These are phyloP conservation scores for Sycophaga agraensis DNA, from an alignment of 1,140 invertebrate genomes.

Conservation along the genomic window DNA sequence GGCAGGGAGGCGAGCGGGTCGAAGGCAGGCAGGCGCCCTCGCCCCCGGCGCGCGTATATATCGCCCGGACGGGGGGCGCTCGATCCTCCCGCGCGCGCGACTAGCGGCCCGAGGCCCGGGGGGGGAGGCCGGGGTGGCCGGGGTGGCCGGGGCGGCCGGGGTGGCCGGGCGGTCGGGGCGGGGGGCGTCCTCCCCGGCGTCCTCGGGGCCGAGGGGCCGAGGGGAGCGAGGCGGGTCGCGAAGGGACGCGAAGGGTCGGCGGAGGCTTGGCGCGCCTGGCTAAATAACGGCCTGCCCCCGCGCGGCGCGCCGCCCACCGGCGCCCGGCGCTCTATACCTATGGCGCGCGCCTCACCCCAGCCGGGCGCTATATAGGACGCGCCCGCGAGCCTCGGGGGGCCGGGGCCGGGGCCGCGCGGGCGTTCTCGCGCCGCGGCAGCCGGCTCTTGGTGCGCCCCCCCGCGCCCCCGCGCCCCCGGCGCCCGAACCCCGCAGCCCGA, in stretches of 20 bases:
- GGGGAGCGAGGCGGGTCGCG: conserved; percentile 32
- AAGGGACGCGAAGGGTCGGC: conserved; percentile 45
- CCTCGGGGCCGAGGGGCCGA: conserved; percentile 12
- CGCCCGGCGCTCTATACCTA: conserved; percentile 23
- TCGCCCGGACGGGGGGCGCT: background rate
- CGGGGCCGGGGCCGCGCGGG: background rate
- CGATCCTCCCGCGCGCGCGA: background rate
- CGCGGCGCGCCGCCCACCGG: conserved; percentile 26
- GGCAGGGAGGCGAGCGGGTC: conserved; percentile 25
- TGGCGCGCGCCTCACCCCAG: background rate
- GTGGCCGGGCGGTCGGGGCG: background rate
- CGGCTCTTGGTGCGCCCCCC: conserved; percentile 25
- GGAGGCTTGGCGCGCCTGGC: conserved; percentile 44
- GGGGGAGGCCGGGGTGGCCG: background rate
- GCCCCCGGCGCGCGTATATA: conserved; percentile 21
- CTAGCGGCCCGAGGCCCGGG: background rate
- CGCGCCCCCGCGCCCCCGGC: too few relatives aligned
- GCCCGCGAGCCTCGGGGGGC: too few relatives aligned
- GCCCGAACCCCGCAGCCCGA: too few relatives aligned
- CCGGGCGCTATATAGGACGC: too few relatives aligned
- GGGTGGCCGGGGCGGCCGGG: background rate
- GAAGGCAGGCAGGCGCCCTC: conserved; percentile 13
- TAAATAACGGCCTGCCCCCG: conserved; percentile 54
- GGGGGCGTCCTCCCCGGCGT: background rate
- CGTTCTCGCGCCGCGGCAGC: conserved; percentile 2